These are phyloP conservation scores for Agrochola macilenta DNA, from an alignment of 2,888 invertebrate species.

Conservation along the genomic window DNA sequence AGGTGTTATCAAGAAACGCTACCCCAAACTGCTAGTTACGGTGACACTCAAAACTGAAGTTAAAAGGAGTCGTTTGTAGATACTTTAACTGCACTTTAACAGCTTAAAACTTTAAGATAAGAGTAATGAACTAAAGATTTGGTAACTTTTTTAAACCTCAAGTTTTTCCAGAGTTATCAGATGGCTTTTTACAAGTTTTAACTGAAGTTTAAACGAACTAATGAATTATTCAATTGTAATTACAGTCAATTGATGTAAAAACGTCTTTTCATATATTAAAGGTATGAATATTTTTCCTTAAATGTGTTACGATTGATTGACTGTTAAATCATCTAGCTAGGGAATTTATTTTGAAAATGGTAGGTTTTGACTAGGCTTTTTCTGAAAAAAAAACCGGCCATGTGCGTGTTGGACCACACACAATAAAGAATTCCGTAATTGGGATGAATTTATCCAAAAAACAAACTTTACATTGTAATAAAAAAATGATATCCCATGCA, in stretches of 20 bases:
- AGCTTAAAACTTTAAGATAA: constrained; percentile 57
- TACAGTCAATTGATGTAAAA: constrained; percentile 40
- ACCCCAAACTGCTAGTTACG: constrained; percentile 13
- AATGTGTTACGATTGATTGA: neutral
- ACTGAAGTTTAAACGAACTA: constrained; percentile 37
- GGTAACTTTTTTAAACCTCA: constrained; percentile 37
- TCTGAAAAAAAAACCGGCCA: neutral
- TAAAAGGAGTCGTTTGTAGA: constrained; percentile 50
- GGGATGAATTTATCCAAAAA: too few species aligned
- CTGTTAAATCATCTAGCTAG: neutral
- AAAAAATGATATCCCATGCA: too few species aligned
- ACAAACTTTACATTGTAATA: too few species aligned
- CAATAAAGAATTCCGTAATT: too few species aligned
- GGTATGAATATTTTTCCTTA: constrained; percentile 10
- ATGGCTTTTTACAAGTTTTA: constrained; percentile 38
- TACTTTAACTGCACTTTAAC: constrained; percentile 54
- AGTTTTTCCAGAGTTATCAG: constrained; percentile 25
- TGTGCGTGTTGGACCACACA: too few species aligned
- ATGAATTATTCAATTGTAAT: constrained; percentile 57
- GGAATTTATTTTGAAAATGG: neutral
- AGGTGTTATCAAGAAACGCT: constrained; percentile 7
- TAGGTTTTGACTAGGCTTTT: neutral
- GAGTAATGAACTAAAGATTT: constrained; percentile 54
- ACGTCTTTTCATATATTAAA: constrained; percentile 19
- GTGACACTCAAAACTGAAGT: constrained; percentile 40